These are phyloP conservation scores for Mesopsocus fuscifrons DNA, from an alignment of 2,888 invertebrate species.

Conservation along the genomic window DNA sequence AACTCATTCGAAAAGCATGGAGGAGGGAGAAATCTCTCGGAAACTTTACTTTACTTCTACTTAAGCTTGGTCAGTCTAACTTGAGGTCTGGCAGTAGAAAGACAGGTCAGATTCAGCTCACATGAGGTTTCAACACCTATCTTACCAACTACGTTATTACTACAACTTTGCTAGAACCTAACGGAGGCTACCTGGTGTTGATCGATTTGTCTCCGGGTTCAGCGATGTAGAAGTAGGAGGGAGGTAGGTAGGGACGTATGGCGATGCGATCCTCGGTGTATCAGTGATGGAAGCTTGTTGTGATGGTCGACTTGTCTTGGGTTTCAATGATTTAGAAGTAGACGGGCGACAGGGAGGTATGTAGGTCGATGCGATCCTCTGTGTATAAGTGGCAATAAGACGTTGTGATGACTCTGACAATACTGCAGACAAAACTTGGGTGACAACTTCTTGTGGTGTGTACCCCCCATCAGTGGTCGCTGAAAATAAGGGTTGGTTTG, in stretches of 20 bases:
- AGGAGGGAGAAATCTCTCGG: no score
- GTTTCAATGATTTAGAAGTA: slow-evolving; percentile 65
- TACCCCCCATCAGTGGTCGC: slow-evolving; percentile 55
- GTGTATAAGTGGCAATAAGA: slow-evolving; percentile 45
- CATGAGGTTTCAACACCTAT: no score
- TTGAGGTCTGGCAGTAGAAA: no score
- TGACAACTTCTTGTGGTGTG: slow-evolving; percentile 52
- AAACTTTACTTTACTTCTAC: no score
- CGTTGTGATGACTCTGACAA: slow-evolving; percentile 52
- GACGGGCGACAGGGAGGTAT: slow-evolving; percentile 49
- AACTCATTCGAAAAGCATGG: no score
- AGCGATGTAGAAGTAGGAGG: no score
- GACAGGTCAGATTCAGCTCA: no score
- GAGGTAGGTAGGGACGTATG: no score
- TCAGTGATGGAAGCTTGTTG: no score
- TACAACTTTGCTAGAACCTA: slow-evolving; percentile 4
- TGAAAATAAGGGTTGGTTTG: slow-evolving; percentile 11
- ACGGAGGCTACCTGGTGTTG: slow-evolving; percentile 5
- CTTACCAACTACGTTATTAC: no score
- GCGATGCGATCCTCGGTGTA: no score
- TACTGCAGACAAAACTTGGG: slow-evolving; percentile 48
- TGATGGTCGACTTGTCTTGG: slow-evolving; percentile 35
- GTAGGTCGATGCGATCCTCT: slow-evolving; percentile 52
- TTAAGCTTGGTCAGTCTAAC: no score
- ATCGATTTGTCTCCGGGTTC: neutral